phyloP scores from a whole-genome alignment of 2,797 vertebrate genomes.

The Sebastes taczanowskii region DNA sequence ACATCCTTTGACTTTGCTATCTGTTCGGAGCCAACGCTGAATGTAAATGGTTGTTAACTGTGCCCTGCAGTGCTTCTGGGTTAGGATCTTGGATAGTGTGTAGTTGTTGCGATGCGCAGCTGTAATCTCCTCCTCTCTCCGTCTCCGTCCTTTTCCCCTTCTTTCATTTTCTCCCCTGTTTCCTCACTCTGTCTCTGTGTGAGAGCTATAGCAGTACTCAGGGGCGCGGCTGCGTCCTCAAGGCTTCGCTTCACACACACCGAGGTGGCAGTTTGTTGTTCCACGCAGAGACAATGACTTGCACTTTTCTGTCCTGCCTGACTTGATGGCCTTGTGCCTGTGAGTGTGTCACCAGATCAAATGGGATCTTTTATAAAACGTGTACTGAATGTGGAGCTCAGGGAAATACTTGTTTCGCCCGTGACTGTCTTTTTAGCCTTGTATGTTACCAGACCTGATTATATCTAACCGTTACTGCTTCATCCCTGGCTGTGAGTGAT shows the following conservation, averaged over 20 bases:
- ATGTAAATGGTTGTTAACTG: constrained; percentile 72
- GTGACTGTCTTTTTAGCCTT: constrained; percentile 37
- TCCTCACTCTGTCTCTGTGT: constrained; percentile 45
- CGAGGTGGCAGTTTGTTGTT: constrained; percentile 78
- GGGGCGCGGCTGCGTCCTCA: constrained; percentile 73
- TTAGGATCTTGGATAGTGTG: constrained; percentile 37
- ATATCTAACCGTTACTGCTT: constrained; percentile 46
- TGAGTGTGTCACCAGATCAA: constrained; percentile 85
- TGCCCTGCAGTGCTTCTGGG: constrained; percentile 53
- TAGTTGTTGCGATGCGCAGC: constrained; percentile 45
- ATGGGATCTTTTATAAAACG: constrained; percentile 61
- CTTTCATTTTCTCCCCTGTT: constrained; percentile 27
- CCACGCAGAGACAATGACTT: constrained; percentile 76
- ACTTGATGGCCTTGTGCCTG: constrained; percentile 62
- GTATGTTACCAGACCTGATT: constrained; percentile 58
- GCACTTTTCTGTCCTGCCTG: constrained; percentile 75
- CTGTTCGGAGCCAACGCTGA: constrained; percentile 44
- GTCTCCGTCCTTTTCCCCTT: neutral
- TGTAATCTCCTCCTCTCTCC: constrained; percentile 35
- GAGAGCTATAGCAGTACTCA: constrained; percentile 56
- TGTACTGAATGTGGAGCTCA: constrained; percentile 44
- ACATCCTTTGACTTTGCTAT: constrained; percentile 70
- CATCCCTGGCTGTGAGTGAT: constrained; percentile 60
- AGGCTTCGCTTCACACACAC: constrained; percentile 75
- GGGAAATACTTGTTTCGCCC: constrained; percentile 38